phyloP scores from a whole-genome alignment of 2,888 invertebrate genomes.

The Eurytoma adleriae region DNA sequence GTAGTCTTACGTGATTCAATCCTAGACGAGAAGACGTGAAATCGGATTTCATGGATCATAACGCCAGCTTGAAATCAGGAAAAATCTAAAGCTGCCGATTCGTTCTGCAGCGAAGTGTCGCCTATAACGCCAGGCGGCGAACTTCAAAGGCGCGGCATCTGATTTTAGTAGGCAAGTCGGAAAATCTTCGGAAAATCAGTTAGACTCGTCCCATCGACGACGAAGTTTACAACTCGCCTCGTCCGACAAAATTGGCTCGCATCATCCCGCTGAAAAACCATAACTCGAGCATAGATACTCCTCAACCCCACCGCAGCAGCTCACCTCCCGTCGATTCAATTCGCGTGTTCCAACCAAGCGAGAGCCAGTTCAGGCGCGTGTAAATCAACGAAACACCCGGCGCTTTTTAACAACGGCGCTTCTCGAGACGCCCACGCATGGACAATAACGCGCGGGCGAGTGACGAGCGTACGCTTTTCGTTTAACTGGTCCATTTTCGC shows the following conservation, averaged over 20 bases:
- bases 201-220: constrained; percentile 25
- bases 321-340: not conserved
- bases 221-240: not conserved
- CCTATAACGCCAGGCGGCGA: constrained; percentile 15
- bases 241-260: no score
- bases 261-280: no score
- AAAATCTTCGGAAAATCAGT: constrained; percentile 44
- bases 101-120: constrained; percentile 36
- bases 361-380: not conserved
- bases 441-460: not conserved
- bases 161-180: constrained; percentile 20
- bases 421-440: not conserved
- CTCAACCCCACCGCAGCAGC: not conserved
- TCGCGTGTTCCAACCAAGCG: not conserved
- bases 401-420: not conserved
- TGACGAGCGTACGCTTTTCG: not conserved
- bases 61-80: not conserved
- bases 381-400: constrained; percentile 32
- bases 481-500: constrained; percentile 19
- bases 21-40: constrained; percentile 37
- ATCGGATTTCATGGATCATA: constrained; percentile 35
- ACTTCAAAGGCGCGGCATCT: constrained; percentile 34
- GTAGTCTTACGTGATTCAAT: not conserved
- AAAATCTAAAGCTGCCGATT: constrained; percentile 25
- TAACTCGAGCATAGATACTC: no score